Conservation (phyloP, 2,113 vertebrate genomes). For the Ptilorrhoa leucosticta region DNA sequence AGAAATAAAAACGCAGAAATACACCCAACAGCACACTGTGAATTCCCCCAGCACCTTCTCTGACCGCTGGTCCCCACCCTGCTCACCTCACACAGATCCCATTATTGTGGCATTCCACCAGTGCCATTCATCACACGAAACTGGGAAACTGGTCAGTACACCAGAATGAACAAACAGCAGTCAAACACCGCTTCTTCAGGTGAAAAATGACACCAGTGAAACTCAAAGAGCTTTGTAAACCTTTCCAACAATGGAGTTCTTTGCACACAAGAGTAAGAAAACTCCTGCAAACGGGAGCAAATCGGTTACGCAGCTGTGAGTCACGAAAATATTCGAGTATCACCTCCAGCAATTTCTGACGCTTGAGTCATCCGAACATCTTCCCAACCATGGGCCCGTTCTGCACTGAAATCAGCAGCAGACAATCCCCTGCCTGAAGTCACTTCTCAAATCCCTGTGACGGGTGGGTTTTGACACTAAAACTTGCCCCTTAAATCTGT, state of each 20-base stretch:
- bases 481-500: not conserved
- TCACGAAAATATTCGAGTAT: not conserved
- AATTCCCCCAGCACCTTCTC: not conserved
- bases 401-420: not conserved
- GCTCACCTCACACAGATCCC: not conserved
- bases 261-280: not conserved
- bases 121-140: not conserved
- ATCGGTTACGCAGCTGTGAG: not conserved
- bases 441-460: rapidly evolving
- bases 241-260: not conserved
- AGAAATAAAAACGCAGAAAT: not conserved
- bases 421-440: not conserved
- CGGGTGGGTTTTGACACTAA: not conserved
- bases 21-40: not conserved
- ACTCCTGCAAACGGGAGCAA: not conserved
- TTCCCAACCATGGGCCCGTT: not conserved
- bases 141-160: not conserved
- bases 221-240: not conserved
- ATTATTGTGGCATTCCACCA: not conserved
- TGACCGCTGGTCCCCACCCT: not conserved
- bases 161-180: not conserved
- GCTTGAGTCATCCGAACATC: not conserved
- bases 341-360: constrained; percentile 1
- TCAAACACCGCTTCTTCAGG: not conserved
- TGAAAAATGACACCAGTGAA: not conserved